A percentile compares a stretch with the other conserved stretches of the same genome.
Conservation (phyloP, 2,113 vertebrate genomes). For the Rallus limicola region DNA sequence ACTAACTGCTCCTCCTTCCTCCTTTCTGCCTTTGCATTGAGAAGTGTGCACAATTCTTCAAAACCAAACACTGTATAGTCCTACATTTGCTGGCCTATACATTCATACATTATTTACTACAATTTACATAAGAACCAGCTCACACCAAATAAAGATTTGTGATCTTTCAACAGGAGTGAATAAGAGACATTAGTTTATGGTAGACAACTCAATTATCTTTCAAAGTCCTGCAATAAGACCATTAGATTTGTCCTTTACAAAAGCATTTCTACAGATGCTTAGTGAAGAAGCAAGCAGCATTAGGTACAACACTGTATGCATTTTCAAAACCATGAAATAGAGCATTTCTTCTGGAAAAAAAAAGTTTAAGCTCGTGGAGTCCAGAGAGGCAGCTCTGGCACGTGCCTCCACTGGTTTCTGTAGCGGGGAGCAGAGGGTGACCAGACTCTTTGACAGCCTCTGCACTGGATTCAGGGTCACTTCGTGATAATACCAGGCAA, state of each 20-base stretch:
- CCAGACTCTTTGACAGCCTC: background rate
- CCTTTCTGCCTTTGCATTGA: background rate
- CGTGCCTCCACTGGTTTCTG: background rate
- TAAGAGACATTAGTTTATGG: slow-evolving; percentile 11
- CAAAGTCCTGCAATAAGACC: background rate
- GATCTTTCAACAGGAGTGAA: slow-evolving; percentile 1
- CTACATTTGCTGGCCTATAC: background rate
- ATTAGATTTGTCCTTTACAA: background rate
- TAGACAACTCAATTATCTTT: slow-evolving; percentile 26
- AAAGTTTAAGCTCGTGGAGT: background rate
- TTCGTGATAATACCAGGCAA: background rate
- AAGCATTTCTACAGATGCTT: background rate
- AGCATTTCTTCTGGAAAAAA: background rate
- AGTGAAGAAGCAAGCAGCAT: background rate
- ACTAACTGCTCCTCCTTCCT: slow-evolving; percentile 12
- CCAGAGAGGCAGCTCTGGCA: background rate
- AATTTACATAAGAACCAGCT: slow-evolving; percentile 9
- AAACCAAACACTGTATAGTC: background rate
- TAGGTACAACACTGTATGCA: background rate
- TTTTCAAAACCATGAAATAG: background rate
- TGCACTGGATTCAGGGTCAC: background rate
- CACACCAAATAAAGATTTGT: background rate
- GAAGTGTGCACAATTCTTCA: slow-evolving; percentile 9
- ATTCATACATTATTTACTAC: background rate
- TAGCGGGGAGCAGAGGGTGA: background rate